Conservation (phyloP, 2,113 vertebrate genomes). For the Dipodomys spectabilis region DNA sequence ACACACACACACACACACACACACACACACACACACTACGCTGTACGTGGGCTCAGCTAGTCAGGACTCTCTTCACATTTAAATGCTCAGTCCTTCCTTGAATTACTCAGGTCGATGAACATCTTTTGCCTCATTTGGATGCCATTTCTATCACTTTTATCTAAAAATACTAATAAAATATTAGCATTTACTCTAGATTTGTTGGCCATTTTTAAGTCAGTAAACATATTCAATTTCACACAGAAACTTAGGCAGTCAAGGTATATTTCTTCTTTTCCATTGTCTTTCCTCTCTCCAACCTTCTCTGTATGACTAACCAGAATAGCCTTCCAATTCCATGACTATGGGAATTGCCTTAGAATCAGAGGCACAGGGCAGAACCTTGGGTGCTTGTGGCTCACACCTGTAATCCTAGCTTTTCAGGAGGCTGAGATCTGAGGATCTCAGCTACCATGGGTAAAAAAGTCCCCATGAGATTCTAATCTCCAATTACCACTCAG, state of each 20-base stretch:
- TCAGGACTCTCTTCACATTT: background rate
- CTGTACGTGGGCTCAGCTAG: background rate
- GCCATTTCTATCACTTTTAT: background rate
- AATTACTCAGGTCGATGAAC: background rate
- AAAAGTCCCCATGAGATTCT: too few species aligned
- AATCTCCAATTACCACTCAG: too few species aligned
- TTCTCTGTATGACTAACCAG: background rate
- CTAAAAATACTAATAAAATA: background rate
- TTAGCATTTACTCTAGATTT: constrained; percentile 30
- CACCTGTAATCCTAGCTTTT: too few species aligned
- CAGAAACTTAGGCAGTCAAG: background rate
- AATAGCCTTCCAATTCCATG: background rate
- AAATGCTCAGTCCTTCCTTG: background rate
- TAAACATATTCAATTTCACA: background rate
- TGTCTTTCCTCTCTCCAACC: background rate
- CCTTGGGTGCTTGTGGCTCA: too few species aligned
- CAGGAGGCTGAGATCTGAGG: too few species aligned
- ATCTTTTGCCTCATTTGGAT: background rate
- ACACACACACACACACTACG: background rate
- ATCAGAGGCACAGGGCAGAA: background rate
- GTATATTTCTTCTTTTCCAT: background rate
- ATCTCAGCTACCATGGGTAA: too few species aligned
- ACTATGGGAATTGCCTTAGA: background rate
- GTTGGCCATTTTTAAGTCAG: background rate
- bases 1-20: too few species aligned